phyloP scores from a whole-genome alignment of 2,797 vertebrate species.

The Oreortyx pictus region DNA sequence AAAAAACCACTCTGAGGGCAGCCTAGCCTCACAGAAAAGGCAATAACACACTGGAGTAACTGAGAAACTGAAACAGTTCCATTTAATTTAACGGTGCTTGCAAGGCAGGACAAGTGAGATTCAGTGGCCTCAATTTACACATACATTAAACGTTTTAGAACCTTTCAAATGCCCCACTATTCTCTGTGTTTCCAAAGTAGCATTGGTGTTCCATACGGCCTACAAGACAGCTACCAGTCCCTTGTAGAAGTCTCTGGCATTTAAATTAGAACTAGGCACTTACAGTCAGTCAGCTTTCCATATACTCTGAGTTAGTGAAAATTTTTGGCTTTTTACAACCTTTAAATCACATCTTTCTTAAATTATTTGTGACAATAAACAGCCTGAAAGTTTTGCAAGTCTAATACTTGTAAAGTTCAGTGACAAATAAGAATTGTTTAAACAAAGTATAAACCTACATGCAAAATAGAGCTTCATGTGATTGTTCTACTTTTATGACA shows the following conservation, averaged over 20 bases:
- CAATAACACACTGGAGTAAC: not conserved
- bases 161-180: not conserved
- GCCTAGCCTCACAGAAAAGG: not conserved
- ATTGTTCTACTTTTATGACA: not conserved
- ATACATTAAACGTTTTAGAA: not conserved
- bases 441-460: not conserved
- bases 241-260: not conserved
- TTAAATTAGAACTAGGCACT: not conserved
- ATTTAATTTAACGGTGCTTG: conserved; percentile 13
- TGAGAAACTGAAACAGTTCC: conserved; percentile 14
- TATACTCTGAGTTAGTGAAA: not conserved
- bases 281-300: not conserved
- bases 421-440: not conserved
- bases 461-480: not conserved
- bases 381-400: not conserved
- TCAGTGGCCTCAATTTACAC: not conserved
- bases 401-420: not conserved
- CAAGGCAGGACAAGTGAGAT: not conserved
- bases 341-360: not conserved
- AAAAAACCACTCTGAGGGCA: not conserved
- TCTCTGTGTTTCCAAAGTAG: not conserved
- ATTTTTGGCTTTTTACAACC: not conserved
- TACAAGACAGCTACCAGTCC: not conserved
- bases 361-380: not conserved
- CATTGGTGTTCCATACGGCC: not conserved